Percentiles rank a stretch among this genome's conserved stretches.
These are phyloP conservation scores for Zosterops lateralis DNA, from an alignment of 2,113 vertebrate genomes.

Conservation along the genomic window DNA sequence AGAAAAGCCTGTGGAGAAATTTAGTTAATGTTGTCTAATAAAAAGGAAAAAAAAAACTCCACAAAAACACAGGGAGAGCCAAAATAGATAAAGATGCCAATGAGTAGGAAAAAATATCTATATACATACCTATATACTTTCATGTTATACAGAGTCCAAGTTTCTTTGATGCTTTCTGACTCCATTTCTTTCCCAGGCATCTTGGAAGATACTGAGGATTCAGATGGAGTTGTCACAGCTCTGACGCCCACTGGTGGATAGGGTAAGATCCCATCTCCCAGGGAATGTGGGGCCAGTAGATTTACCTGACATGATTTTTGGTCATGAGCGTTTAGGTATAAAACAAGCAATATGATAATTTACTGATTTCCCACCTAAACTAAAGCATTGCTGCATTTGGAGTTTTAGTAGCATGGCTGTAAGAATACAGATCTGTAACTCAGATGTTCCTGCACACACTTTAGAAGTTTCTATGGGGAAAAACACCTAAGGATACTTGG, in stretches of 20 bases:
- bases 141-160: background rate
- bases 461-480: background rate
- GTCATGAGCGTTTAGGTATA: background rate
- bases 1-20: background rate
- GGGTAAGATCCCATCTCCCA: background rate
- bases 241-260: background rate
- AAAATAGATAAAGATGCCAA: background rate
- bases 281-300: background rate
- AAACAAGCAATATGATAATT: background rate
- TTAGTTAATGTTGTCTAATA: background rate
- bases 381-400: background rate
- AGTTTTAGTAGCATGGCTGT: background rate
- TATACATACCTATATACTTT: background rate
- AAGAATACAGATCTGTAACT: background rate
- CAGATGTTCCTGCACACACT: background rate
- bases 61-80: background rate
- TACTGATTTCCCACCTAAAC: background rate
- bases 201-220: background rate
- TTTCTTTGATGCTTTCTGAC: background rate
- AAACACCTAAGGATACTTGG: background rate
- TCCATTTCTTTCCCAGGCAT: rapidly evolving
- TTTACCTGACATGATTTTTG: background rate
- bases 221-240: background rate
- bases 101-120: background rate
- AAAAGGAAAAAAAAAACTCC: background rate